These are phyloP conservation scores for Falco punctatus DNA, from an alignment of 2,113 vertebrate genomes.

Conservation along the genomic window DNA sequence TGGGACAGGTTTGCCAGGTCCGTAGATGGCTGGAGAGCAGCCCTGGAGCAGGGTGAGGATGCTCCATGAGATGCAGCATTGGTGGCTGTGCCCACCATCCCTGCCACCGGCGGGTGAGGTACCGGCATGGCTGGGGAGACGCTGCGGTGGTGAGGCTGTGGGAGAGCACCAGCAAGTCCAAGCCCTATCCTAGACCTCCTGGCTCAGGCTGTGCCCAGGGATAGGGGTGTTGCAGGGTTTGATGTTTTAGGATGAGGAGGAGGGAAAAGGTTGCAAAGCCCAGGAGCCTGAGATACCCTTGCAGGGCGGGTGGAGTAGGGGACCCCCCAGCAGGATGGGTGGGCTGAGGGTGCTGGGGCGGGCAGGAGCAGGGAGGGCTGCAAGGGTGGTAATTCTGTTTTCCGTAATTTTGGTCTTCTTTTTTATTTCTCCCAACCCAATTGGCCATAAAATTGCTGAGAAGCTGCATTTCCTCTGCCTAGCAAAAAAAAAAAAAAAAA, in stretches of 20 bases:
- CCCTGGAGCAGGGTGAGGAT: not conserved
- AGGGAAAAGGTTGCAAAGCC: not conserved
- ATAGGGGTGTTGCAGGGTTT: not conserved
- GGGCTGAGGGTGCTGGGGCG: not conserved
- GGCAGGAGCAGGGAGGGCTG: not conserved
- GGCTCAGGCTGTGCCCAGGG: not conserved
- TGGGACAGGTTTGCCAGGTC: not conserved
- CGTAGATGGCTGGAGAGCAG: fast-evolving
- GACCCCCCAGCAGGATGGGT: not conserved
- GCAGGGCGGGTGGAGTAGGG: fast-evolving
- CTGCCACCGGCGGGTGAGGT: fast-evolving
- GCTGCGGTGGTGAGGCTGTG: fast-evolving
- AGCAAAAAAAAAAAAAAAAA: not conserved
- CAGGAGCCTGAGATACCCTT: not conserved
- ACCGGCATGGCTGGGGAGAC: fast-evolving
- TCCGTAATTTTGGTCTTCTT: not conserved
- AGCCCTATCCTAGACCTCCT: not conserved
- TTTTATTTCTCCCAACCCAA: not conserved
- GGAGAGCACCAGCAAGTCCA: fast-evolving
- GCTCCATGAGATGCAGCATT: not conserved
- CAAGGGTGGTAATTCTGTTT: not conserved
- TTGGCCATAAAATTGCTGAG: slow-evolving; percentile 56
- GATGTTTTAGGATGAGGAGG: fast-evolving
- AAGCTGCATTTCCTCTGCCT: slow-evolving; percentile 45
- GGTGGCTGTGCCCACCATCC: fast-evolving